Conservation (phyloP, 2,797 vertebrate genomes). For the Pyrocephalus nanus region DNA sequence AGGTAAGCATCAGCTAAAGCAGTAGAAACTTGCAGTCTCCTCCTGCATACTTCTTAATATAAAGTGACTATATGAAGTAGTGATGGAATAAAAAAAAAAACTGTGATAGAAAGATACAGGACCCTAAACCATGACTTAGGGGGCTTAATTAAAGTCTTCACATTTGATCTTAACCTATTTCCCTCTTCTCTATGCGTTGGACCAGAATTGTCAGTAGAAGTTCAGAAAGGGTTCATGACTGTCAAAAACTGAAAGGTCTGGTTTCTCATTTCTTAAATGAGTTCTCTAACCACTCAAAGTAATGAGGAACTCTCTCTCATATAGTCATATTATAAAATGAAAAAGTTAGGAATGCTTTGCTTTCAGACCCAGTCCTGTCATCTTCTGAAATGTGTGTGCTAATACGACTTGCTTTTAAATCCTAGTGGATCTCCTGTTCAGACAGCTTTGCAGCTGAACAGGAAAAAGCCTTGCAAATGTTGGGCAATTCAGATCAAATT, state of each 20-base stretch:
- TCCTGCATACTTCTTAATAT: not conserved
- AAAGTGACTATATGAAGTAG: not conserved
- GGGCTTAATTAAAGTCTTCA: not conserved
- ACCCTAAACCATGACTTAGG: not conserved
- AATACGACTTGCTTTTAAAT: not conserved
- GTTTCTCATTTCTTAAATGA: not conserved
- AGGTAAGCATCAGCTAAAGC: not conserved
- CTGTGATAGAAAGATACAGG: not conserved
- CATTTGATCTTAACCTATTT: not conserved
- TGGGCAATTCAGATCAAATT: not conserved
- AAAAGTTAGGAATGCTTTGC: not conserved
- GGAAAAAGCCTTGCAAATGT: not conserved
- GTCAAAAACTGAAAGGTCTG: not conserved
- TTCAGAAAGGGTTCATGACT: not conserved
- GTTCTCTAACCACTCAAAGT: not conserved
- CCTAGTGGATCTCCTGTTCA: not conserved
- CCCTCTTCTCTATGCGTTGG: not conserved
- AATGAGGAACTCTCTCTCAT: not conserved
- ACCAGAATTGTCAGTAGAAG: not conserved
- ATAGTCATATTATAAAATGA: not conserved
- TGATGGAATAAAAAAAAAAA: not conserved
- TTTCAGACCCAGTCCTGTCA: not conserved
- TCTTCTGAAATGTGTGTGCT: not conserved
- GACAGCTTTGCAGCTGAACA: not conserved
- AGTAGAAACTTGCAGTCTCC: not conserved